Conservation (phyloP, 2,888 invertebrate species). For the Masnerella sp. region DNA sequence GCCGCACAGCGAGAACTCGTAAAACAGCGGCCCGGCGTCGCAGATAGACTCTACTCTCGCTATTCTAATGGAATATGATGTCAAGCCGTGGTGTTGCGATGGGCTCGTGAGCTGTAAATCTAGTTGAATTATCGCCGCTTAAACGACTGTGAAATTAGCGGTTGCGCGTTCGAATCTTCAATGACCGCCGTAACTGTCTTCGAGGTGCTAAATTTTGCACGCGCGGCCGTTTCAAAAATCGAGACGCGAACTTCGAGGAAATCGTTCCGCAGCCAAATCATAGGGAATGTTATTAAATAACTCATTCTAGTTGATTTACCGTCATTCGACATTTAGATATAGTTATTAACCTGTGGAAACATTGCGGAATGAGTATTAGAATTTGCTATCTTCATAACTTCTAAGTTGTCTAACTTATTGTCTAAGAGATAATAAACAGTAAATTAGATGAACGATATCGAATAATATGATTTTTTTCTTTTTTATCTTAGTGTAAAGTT, state of each 20-base stretch:
- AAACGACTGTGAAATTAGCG: conserved; percentile 78
- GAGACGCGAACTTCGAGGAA: conserved; percentile 21
- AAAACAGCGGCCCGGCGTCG: conserved; percentile 53
- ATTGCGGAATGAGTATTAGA: too few species aligned
- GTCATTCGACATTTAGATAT: too few species aligned
- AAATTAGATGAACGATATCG: too few species aligned
- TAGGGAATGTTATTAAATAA: conserved; percentile 10
- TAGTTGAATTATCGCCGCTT: conserved; percentile 75
- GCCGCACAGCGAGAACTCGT: conserved; percentile 59
- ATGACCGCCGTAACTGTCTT: conserved; percentile 76
- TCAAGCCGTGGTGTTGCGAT: conserved; percentile 55
- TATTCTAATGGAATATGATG: conserved; percentile 64
- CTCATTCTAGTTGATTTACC: too few species aligned
- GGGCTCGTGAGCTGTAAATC: conserved; percentile 71
- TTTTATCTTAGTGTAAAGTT: too few species aligned
- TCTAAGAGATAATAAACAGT: too few species aligned
- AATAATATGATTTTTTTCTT: too few species aligned
- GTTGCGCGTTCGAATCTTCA: conserved; percentile 70
- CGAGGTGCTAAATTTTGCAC: conserved; percentile 75
- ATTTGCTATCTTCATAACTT: too few species aligned
- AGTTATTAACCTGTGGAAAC: too few species aligned
- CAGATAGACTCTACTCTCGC: conserved; percentile 41
- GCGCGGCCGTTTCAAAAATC: conserved; percentile 39
- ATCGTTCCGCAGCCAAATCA: not conserved
- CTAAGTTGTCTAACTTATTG: too few species aligned